phyloP scores from a whole-genome alignment of 2,888 invertebrate genomes.

The Aphodius sticticus region DNA sequence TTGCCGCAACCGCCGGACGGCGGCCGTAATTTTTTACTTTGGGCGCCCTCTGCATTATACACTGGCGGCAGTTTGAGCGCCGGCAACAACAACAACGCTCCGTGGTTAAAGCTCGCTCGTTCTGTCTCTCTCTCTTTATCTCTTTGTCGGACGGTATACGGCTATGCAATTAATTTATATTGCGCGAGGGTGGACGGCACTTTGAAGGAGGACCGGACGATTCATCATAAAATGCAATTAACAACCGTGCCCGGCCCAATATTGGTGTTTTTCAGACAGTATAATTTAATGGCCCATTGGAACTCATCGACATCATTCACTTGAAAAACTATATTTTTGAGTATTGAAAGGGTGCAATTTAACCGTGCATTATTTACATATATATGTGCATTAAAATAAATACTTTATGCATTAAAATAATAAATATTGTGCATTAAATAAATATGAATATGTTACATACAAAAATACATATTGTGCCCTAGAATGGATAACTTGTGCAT shows the following conservation, averaged over 20 bases:
- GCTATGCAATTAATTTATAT: neutral
- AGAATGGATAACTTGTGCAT: too few species aligned
- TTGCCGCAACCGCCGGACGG: neutral
- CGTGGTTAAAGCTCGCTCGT: neutral
- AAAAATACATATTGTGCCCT: too few species aligned
- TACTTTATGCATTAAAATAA: too few species aligned
- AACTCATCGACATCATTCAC: neutral
- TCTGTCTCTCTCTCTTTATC: neutral
- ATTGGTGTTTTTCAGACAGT: neutral
- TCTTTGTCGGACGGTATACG: neutral
- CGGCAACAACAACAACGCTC: neutral
- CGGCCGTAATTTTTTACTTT: neutral
- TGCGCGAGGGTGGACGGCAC: constrained; percentile 4
- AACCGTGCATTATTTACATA: too few species aligned
- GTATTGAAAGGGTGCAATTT: neutral
- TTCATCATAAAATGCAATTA: constrained; percentile 4
- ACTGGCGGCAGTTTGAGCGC: neutral
- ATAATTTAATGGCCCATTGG: neutral
- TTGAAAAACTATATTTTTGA: neutral
- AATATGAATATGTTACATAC: too few species aligned
- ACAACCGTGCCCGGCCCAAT: neutral
- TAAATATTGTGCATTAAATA: too few species aligned
- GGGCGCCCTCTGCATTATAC: neutral
- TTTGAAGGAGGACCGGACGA: neutral
- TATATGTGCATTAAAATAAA: too few species aligned